Base-by-base conservation (phyloP, 2,113 vertebrate genomes). In the Candoia aspera region DNA sequence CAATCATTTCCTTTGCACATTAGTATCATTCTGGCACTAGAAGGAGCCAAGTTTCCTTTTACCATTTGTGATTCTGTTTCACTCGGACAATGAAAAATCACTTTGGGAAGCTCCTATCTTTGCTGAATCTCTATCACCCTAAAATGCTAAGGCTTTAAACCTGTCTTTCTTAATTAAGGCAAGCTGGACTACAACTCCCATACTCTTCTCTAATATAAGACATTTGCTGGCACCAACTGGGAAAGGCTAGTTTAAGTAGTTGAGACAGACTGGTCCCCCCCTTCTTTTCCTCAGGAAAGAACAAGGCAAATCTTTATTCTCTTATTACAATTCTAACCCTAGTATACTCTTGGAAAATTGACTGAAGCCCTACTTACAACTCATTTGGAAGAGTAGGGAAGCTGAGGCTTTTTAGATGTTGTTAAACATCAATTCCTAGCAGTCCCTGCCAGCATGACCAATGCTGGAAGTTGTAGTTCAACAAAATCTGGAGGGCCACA, bases 141-240 rank as follows among this genome's bases (percentile, higher is more conserved):
- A 59, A 60, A 95, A 93, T 23, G 87, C 1, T 84, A 79, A 86
- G 88, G 87, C 54, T 90, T 86, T 89, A 93, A 96, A 91, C 15
- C 46, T 53, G 60, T 4, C 73, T 19, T 89, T 64, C 23, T 49
- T 60, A n/a, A 53, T 2, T 49, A 68, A 49, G 15, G 62, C 6
- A 53, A 29, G 2, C 49, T 37, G 86, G 42, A 89, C 42, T 64
- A 68, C 59, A 64, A 9, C 15, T 29, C 42, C 60, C 60, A 89
- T 53, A 6, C 8, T 64, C 42, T 15, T 46, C 33, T 24, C 24
- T 13, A 58, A 29, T 12, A 49, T 5, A 59, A 11, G 26, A 60
- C 19, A 60, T 60, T 49, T 60, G 21, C 57, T 13, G 46, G 58
- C 37, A 42, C 17, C n/a, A 11, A 33, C 8, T 85, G 37, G 87